Evolutionary conservation across 2,888 invertebrate species (phyloP).

Genomic region (Timandra comae): DNA sequence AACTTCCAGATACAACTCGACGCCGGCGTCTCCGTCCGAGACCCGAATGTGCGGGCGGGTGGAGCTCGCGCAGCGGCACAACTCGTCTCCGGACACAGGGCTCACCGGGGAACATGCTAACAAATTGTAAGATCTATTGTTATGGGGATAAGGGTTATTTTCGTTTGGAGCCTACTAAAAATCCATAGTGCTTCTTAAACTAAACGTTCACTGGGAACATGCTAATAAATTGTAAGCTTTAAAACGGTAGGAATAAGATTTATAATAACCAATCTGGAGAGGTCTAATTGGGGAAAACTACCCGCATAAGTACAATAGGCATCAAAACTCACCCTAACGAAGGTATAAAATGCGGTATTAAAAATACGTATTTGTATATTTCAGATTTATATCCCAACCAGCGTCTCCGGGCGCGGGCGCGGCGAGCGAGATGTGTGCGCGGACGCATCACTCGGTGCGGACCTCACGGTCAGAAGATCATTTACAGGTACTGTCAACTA

Average conservation of each 20-base stretch:
- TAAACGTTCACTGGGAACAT: too few relatives aligned
- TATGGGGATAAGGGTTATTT: too few relatives aligned
- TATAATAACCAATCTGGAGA: too few relatives aligned
- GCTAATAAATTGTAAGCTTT: too few relatives aligned
- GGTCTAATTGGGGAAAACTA: too few relatives aligned
- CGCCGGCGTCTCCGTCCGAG: slow-evolving; percentile 73
- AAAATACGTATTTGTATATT: too few relatives aligned
- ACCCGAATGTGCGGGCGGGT: slow-evolving; percentile 52
- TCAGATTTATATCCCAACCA: slow-evolving; percentile 61
- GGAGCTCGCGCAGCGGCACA: slow-evolving; percentile 64
- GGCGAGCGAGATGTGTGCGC: slow-evolving; percentile 39
- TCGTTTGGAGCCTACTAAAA: too few relatives aligned
- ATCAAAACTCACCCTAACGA: too few relatives aligned
- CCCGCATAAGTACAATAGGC: too few relatives aligned
- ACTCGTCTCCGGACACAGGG: slow-evolving; percentile 70
- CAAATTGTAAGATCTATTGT: slow-evolving; percentile 56
- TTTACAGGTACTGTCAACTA: slow-evolving; percentile 79
- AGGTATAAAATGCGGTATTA: too few relatives aligned
- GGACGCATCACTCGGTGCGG: slow-evolving; percentile 83
- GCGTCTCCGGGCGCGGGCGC: slow-evolving; percentile 46
- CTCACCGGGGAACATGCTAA: slow-evolving; percentile 50
- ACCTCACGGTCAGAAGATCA: slow-evolving; percentile 96
- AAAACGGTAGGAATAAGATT: too few relatives aligned
- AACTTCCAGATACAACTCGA: slow-evolving; percentile 63
- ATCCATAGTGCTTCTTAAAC: too few relatives aligned